Conservation (phyloP, 2,113 vertebrate genomes). For the Nesogale talazaci region DNA sequence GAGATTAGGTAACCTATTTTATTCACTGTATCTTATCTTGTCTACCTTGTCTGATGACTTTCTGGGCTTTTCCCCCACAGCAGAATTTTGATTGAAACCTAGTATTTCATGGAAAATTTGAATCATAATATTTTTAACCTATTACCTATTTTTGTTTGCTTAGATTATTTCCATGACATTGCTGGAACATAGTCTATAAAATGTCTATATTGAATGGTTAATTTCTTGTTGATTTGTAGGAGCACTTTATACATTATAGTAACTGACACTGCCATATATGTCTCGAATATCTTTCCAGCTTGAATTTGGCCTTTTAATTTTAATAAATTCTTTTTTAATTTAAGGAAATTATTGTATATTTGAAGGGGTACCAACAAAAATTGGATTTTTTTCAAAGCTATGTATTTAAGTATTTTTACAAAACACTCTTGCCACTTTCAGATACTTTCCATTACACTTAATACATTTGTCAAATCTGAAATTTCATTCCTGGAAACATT, state of each 20-base stretch:
- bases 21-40: neutral
- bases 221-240: neutral
- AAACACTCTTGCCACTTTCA: too few species aligned
- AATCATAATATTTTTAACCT: neutral
- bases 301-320: neutral
- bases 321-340: neutral
- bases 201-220: neutral
- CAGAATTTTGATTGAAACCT: neutral
- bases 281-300: neutral
- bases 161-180: neutral
- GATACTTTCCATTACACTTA: too few species aligned
- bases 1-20: neutral
- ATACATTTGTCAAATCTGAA: too few species aligned
- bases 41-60: neutral
- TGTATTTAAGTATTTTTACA: too few species aligned
- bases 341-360: neutral
- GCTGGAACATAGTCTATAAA: neutral
- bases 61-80: neutral
- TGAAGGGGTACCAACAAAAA: too few species aligned
- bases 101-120: neutral
- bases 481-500: too few species aligned
- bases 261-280: neutral
- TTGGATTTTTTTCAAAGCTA: too few species aligned
- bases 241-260: neutral
- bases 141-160: slow-evolving; percentile 30